A percentile compares a stretch with the other conserved stretches of the same genome.
phyloP scores from a whole-genome alignment of 2,888 invertebrate genomes.

The Odontomyia ornata region DNA sequence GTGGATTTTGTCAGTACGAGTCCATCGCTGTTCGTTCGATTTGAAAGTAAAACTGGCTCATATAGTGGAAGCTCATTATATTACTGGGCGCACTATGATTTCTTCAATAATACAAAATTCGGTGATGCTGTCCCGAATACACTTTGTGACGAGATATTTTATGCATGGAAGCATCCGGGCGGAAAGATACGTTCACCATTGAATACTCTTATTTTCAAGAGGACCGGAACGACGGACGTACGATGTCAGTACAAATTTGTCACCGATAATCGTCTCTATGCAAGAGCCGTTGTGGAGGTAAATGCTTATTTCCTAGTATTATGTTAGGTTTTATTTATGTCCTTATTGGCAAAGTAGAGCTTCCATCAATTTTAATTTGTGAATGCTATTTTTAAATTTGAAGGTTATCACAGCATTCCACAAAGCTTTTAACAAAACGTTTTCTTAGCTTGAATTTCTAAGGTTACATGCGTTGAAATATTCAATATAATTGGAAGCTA shows the following conservation, averaged over 20 bases:
- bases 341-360: too few relatives aligned
- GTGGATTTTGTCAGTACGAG: constrained; percentile 91
- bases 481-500: too few relatives aligned
- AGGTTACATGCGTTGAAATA: too few relatives aligned
- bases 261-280: constrained; percentile 82
- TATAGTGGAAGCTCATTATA: constrained; percentile 94
- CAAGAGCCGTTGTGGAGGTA: constrained; percentile 78
- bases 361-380: too few relatives aligned
- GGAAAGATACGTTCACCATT: constrained; percentile 83
- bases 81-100: constrained; percentile 94
- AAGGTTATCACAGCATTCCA: too few relatives aligned
- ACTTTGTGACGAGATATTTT: constrained; percentile 87
- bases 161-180: constrained; percentile 81
- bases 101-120: constrained; percentile 88
- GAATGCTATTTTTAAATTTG: too few relatives aligned
- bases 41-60: constrained; percentile 91
- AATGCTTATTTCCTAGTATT: constrained; percentile 55
- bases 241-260: constrained; percentile 85
- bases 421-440: too few relatives aligned
- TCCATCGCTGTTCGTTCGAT: constrained; percentile 85
- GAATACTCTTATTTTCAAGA: constrained; percentile 87
- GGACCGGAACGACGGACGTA: constrained; percentile 77
- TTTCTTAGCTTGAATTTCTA: too few relatives aligned
- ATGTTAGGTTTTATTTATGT: too few relatives aligned
- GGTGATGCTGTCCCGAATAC: constrained; percentile 84